Conservation (phyloP, 2,888 invertebrate species). For the Drosophila seclusa region DNA sequence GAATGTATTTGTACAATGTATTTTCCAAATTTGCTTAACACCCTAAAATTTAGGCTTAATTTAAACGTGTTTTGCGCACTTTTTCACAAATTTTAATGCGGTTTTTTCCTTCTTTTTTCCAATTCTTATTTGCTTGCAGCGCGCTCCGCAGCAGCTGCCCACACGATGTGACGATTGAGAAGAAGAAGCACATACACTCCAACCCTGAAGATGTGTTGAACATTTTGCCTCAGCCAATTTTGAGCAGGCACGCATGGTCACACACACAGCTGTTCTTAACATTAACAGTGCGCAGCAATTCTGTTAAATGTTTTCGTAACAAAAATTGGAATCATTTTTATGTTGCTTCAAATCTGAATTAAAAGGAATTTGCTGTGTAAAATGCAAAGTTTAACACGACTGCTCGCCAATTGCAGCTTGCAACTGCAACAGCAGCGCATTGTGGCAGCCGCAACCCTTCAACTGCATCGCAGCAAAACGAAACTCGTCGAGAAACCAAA, state of each 20-base stretch:
- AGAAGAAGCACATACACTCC: conserved; percentile 28
- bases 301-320: conserved; percentile 63
- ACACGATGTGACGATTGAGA: conserved; percentile 57
- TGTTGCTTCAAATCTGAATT: not conserved
- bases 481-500: conserved; percentile 87
- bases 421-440: conserved; percentile 31
- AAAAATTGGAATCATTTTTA: not conserved
- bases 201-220: conserved; percentile 29
- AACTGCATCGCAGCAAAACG: conserved; percentile 77
- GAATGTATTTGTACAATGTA: conserved; percentile 23
- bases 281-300: conserved; percentile 28
- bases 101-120: conserved; percentile 41
- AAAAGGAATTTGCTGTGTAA: conserved; percentile 31
- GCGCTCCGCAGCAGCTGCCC: conserved; percentile 66
- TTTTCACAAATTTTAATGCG: conserved; percentile 64
- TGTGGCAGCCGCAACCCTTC: conserved; percentile 15
- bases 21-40: conserved; percentile 26
- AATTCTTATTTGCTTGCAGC: conserved; percentile 76
- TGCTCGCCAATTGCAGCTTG: conserved; percentile 70
- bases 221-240: conserved; percentile 12
- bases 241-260: conserved; percentile 30
- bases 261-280: conserved; percentile 32
- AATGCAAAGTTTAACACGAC: conserved; percentile 80
- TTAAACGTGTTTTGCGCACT: conserved; percentile 57
- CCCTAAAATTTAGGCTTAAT: conserved; percentile 44